Conservation (phyloP, 2,797 vertebrate species). For the Dipus sagitta region DNA sequence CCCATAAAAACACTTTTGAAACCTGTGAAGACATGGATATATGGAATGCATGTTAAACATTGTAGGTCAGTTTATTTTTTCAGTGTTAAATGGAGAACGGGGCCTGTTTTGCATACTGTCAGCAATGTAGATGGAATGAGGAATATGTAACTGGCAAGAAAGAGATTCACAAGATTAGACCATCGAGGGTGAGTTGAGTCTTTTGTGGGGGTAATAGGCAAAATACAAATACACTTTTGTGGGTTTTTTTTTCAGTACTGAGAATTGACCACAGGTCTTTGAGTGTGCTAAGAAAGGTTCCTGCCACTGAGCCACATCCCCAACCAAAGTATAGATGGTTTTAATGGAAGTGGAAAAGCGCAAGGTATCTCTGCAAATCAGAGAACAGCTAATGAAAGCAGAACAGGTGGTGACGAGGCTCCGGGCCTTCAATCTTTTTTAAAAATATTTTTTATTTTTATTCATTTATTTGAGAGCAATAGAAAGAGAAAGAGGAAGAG, state of each 20-base stretch:
- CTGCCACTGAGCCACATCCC: no score
- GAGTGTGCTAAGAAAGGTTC: no score
- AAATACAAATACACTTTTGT: not conserved
- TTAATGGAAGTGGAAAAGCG: not conserved
- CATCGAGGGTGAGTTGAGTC: not conserved
- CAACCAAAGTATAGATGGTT: not conserved
- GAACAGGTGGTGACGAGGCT: not conserved
- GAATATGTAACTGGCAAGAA: slow-evolving; percentile 45
- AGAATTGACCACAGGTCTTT: no score
- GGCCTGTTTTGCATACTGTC: not conserved
- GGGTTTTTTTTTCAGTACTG: no score
- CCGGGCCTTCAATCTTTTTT: not conserved
- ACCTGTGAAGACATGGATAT: slow-evolving; percentile 52
- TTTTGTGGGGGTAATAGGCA: not conserved
- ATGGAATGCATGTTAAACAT: slow-evolving; percentile 51
- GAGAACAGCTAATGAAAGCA: not conserved
- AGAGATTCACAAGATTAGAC: slow-evolving; percentile 60
- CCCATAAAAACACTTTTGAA: not conserved
- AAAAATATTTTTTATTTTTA: no score
- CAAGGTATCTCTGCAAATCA: not conserved
- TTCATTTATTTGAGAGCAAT: no score
- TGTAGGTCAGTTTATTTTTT: slow-evolving; percentile 62
- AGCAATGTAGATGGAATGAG: slow-evolving; percentile 16
- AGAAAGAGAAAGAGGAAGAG: no score
- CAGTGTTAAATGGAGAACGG: slow-evolving; percentile 48